These are phyloP conservation scores for Zaprionus gabonicus DNA, from an alignment of 1,140 invertebrate genomes.

Conservation along the genomic window DNA sequence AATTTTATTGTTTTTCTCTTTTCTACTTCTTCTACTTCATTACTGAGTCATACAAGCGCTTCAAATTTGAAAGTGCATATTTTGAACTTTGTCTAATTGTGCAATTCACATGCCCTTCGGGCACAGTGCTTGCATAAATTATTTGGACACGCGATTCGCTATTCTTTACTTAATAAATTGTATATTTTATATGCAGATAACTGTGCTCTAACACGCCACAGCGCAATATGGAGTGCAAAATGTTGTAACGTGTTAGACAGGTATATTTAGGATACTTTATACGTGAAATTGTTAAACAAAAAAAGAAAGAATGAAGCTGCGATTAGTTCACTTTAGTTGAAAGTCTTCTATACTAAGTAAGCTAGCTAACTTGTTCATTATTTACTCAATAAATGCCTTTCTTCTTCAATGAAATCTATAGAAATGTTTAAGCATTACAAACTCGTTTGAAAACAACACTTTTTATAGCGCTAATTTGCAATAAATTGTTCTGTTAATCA, in stretches of 20 bases:
- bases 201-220: slow-evolving; percentile 1
- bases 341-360: background rate
- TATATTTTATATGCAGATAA: background rate
- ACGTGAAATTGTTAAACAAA: background rate
- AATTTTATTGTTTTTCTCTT: slow-evolving; percentile 10
- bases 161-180: slow-evolving; percentile 7
- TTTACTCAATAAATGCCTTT: background rate
- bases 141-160: slow-evolving; percentile 40
- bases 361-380: background rate
- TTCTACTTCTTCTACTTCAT: background rate
- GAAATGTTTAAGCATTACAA: background rate
- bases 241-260: background rate
- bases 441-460: slow-evolving; percentile 1
- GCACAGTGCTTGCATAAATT: slow-evolving; percentile 39
- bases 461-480: slow-evolving; percentile 23
- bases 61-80: slow-evolving; percentile 48
- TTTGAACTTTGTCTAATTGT: slow-evolving; percentile 26
- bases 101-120: slow-evolving; percentile 27
- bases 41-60: slow-evolving; percentile 23
- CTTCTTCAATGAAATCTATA: slow-evolving; percentile 4
- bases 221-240: background rate
- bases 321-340: background rate
- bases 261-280: background rate
- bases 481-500: slow-evolving; percentile 29
- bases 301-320: background rate